phyloP scores from a whole-genome alignment of 2,113 vertebrate species.

The Corapipo altera region DNA sequence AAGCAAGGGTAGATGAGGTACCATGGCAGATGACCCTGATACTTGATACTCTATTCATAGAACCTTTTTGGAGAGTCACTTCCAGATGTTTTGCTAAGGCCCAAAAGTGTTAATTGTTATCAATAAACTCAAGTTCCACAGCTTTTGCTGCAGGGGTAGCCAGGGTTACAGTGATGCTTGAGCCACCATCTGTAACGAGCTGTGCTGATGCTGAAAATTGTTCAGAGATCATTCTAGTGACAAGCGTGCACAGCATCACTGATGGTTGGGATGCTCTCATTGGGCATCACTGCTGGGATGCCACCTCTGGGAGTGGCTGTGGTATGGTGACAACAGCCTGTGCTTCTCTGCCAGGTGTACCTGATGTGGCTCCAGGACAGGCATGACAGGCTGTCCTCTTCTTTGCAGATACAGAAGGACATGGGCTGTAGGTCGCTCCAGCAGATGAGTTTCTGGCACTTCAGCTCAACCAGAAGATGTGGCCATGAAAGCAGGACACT shows the following conservation, averaged over 20 bases:
- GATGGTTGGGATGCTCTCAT: not conserved
- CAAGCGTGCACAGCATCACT: not conserved
- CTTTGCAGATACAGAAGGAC: not conserved
- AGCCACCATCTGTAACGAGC: not conserved
- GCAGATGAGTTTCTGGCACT: not conserved
- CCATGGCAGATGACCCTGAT: not conserved
- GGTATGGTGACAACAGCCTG: not conserved
- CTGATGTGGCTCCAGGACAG: not conserved
- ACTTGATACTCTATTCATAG: not conserved
- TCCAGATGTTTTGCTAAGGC: not conserved
- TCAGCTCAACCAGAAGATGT: not conserved
- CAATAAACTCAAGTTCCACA: accelerated
- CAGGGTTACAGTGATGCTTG: not conserved
- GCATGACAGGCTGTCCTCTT: not conserved
- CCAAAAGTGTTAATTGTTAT: not conserved
- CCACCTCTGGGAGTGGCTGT: not conserved
- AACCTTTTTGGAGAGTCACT: not conserved
- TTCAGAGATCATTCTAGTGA: not conserved
- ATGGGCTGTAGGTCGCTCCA: not conserved
- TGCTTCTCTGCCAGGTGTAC: not conserved
- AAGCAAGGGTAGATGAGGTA: not conserved
- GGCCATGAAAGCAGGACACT: not conserved
- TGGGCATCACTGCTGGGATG: not conserved
- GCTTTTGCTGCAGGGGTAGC: not conserved
- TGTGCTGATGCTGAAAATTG: not conserved